Percentiles rank a stretch among this genome's conserved stretches.
Conservation (phyloP, 2,113 vertebrate species). For the Alces alces region DNA sequence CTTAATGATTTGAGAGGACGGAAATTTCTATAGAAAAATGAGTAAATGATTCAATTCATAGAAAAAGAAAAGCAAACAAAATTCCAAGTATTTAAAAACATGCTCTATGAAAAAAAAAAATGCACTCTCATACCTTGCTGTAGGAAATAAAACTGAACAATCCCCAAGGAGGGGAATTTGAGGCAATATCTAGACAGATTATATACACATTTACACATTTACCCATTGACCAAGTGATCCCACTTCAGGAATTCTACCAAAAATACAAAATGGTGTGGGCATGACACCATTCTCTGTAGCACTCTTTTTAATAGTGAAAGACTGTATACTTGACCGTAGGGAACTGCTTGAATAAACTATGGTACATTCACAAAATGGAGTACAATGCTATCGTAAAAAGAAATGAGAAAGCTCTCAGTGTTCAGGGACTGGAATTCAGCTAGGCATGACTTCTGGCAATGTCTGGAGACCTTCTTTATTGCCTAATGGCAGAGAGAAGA, state of each 20-base stretch:
- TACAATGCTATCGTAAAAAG: not conserved
- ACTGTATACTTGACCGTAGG: not conserved
- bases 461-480: not conserved
- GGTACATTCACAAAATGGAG: not conserved
- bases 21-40: not conserved
- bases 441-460: not conserved
- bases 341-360: not conserved
- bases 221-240: not conserved
- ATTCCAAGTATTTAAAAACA: not conserved
- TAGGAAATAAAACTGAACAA: not conserved
- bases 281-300: not conserved
- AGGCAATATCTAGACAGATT: not conserved
- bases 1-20: not conserved
- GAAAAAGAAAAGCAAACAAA: conserved; percentile 16
- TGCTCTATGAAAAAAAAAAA: not conserved
- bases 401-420: not conserved
- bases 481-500: not conserved
- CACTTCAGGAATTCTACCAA: not conserved
- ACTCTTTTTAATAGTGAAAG: not conserved
- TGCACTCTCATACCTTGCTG: not conserved
- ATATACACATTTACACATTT: not conserved
- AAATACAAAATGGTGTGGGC: not conserved
- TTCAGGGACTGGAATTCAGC: not conserved
- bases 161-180: not conserved
- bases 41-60: not conserved